Evolutionary conservation across 35 echinoderm and acorn worm species (phyloP).

Genomic region (Apostichopus parvimensis): DNA sequence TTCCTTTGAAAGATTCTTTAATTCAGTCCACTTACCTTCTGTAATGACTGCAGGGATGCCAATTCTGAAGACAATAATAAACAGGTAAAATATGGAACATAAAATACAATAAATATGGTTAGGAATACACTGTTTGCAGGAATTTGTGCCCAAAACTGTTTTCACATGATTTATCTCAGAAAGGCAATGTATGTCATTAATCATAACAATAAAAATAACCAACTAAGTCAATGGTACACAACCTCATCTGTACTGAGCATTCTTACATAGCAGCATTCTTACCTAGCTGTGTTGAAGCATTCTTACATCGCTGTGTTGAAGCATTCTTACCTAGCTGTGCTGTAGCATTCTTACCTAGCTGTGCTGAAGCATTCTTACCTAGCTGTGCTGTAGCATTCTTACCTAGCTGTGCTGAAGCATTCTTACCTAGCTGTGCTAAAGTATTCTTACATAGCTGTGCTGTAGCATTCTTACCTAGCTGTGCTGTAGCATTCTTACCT

Average conservation of each 20-base stretch:
- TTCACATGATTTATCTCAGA: too few species aligned
- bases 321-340: conserved; percentile 28
- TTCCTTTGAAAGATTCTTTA: too few species aligned
- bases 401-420: conserved; percentile 26
- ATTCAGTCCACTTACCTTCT: conserved; percentile 56
- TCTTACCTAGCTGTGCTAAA: conserved; percentile 11
- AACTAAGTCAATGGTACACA: too few species aligned
- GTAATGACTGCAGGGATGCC: conserved; percentile 58
- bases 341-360: conserved; percentile 31
- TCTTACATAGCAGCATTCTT: too few species aligned
- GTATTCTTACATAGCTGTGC: conserved; percentile 65
- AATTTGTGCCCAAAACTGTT: too few species aligned
- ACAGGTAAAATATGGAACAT: not conserved
- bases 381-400: not conserved
- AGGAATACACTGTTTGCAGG: not conserved
- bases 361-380: not conserved
- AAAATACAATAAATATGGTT: too few species aligned
- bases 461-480: conserved; percentile 46
- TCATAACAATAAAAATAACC: too few species aligned
- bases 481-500: too few species aligned
- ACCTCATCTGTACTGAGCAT: too few species aligned
- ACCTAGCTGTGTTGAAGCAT: not conserved
- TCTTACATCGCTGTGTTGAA: conserved; percentile 68
- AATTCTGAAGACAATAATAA: conserved; percentile 47
- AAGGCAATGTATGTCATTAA: too few species aligned